Conservation (phyloP, 2,113 vertebrate species). For the Cheilinus undulatus region DNA sequence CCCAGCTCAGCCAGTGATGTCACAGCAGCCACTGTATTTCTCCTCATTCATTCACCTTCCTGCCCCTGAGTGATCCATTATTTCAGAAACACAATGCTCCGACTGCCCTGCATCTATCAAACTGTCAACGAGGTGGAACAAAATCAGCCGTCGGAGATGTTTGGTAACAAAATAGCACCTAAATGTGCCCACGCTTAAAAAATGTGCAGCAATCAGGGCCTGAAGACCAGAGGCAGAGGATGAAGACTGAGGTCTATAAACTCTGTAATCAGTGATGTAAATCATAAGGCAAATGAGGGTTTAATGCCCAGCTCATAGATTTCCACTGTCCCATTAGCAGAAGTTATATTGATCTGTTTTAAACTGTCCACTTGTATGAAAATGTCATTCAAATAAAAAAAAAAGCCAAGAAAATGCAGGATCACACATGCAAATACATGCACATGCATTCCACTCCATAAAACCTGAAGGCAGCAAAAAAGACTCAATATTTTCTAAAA, state of each 20-base stretch:
- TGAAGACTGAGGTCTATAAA: not conserved
- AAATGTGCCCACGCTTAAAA: too few species aligned
- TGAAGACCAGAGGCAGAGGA: too few species aligned
- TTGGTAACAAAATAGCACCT: slow-evolving; percentile 3
- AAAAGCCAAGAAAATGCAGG: slow-evolving; percentile 4
- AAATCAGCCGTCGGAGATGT: too few species aligned
- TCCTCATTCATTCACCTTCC: slow-evolving; percentile 23
- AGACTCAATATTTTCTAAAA: slow-evolving; percentile 25
- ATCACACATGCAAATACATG: not conserved
- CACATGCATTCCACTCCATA: slow-evolving; percentile 13
- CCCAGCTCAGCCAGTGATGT: slow-evolving; percentile 30
- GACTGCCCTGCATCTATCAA: slow-evolving; percentile 27
- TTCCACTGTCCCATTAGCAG: slow-evolving; percentile 23
- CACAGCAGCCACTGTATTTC: slow-evolving; percentile 16
- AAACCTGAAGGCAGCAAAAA: slow-evolving; percentile 18
- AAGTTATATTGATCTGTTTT: slow-evolving; percentile 23
- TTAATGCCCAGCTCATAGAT: slow-evolving; percentile 15
- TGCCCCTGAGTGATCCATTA: slow-evolving; percentile 43
- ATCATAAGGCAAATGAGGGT: not conserved
- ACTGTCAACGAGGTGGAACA: slow-evolving; percentile 14
- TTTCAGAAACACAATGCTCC: slow-evolving; percentile 23
- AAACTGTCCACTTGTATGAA: slow-evolving; percentile 30
- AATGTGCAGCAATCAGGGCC: too few species aligned
- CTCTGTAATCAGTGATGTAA: not conserved
- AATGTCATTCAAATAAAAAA: slow-evolving; percentile 2